Evolutionary conservation across 2,888 invertebrate species (phyloP), one percentile per base, ranked within the genome.

Genomic region (Frankliniella intonsa): DNA sequence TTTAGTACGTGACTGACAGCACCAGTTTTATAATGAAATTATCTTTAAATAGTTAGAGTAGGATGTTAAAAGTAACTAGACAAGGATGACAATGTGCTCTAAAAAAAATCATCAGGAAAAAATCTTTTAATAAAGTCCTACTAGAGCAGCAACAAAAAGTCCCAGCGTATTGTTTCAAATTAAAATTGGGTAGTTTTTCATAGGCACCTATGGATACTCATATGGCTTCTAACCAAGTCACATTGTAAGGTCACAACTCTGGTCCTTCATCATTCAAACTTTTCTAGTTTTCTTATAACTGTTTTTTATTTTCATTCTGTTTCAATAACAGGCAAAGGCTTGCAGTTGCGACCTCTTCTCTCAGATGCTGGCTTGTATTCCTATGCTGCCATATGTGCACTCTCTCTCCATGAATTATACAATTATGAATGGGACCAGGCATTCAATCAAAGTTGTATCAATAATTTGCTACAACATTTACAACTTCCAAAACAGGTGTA

Each of bases 351-450:
- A 50, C 83, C 83, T 82, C 82, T 81, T 80, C 83, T 88, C 82
- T 86, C 87, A 11, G 87, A 88, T 83, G 86, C 87, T 14, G 88
- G 87, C 12, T 86, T 86, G 80, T 88, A 88, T 83, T 87, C 89
- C 2, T 89, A 89, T 84, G 88, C 89, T 81, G 89, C 90, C 12
- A 86, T 90, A 80, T 89, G 89, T 87, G 89, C 90, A 3, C 86
- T 90, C 50, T 87, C 88, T 27, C 86, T 90, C 19, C 85, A 87
- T 55, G 86, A 89, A 82, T 86, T 90, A 80, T 90, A 89, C 85
- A 87, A 88, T 82, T 88, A 88, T 82, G 87, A 88, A 55, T 88
- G 87, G 86, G 88, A 89, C 83, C 84, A 84, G 5, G 83, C 85
- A 5, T 88, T 88, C 83, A 86, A 86, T 83, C 83, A 84, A 55